A percentile compares a stretch with the other conserved stretches of the same genome.
These are phyloP conservation scores for Stegana nigrithorax DNA, from an alignment of 2,888 invertebrate species.

Conservation along the genomic window DNA sequence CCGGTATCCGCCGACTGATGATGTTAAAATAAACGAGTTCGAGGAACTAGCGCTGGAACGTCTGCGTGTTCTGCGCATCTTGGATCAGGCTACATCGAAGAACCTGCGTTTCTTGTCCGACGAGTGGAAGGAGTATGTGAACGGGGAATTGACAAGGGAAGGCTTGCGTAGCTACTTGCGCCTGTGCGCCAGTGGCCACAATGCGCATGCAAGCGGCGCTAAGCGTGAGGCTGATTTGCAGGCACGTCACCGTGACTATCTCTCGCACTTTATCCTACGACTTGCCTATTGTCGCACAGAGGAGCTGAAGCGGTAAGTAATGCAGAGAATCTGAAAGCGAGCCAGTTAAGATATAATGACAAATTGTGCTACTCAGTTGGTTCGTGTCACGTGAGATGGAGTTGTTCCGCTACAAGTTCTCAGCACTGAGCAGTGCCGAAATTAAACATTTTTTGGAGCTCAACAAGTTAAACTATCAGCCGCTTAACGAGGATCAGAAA, in stretches of 20 bases:
- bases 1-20: conserved; percentile 78
- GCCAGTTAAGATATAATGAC: not conserved
- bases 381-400: conserved; percentile 90
- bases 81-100: conserved; percentile 80
- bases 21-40: conserved; percentile 84
- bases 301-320: conserved; percentile 74
- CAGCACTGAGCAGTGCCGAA: conserved; percentile 72
- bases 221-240: conserved; percentile 74
- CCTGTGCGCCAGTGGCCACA: conserved; percentile 69
- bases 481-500: conserved; percentile 78
- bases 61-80: conserved; percentile 79
- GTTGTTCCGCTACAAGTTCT: conserved; percentile 84
- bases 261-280: conserved; percentile 93
- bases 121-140: conserved; percentile 77
- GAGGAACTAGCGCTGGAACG: conserved; percentile 89
- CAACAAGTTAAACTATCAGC: conserved; percentile 77
- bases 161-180: conserved; percentile 76
- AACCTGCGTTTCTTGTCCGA: conserved; percentile 74
- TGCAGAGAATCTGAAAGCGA: not conserved
- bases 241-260: conserved; percentile 82
- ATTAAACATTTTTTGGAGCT: conserved; percentile 76
- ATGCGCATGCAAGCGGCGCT: conserved; percentile 56
- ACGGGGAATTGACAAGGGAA: conserved; percentile 76
- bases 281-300: conserved; percentile 91
- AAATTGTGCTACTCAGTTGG: conserved; percentile 72